phyloP scores from a whole-genome alignment of 2,888 invertebrate genomes.

The Patella ulyssiponensis region DNA sequence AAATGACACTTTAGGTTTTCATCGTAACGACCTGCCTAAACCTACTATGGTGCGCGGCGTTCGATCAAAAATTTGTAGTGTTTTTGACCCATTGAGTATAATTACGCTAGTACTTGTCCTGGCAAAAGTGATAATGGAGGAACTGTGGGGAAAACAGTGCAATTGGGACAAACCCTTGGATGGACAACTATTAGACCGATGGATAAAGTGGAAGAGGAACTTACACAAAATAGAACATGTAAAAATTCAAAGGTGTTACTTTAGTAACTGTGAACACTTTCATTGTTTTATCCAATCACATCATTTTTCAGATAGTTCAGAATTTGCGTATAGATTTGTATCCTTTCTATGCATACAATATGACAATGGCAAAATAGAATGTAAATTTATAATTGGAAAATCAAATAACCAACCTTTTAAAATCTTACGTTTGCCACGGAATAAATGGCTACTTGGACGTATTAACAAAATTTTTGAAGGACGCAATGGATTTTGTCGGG shows the following conservation, averaged over 20 bases:
- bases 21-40: too few relatives aligned
- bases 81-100: slow-evolving; percentile 43
- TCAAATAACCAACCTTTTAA: slow-evolving; percentile 29
- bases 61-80: not conserved
- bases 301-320: slow-evolving; percentile 30
- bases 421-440: not conserved
- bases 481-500: too few relatives aligned
- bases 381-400: slow-evolving; percentile 28
- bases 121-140: slow-evolving; percentile 38
- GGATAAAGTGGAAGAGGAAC: slow-evolving; percentile 18
- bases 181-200: slow-evolving; percentile 14
- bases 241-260: slow-evolving; percentile 21
- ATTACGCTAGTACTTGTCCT: slow-evolving; percentile 33
- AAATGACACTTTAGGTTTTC: too few relatives aligned
- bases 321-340: slow-evolving; percentile 12
- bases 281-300: slow-evolving; percentile 21
- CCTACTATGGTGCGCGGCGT: too few relatives aligned
- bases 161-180: slow-evolving; percentile 39
- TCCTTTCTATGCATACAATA: slow-evolving; percentile 16
- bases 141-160: slow-evolving; percentile 22
- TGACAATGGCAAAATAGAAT: slow-evolving; percentile 24
- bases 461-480: too few relatives aligned
- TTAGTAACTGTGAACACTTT: slow-evolving; percentile 24
- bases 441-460: too few relatives aligned
- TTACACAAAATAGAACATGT: slow-evolving; percentile 22